Percentiles rank a stretch among this genome's conserved stretches.
Conservation (phyloP, 2,888 invertebrate genomes). For the Apotomis betuletana region DNA sequence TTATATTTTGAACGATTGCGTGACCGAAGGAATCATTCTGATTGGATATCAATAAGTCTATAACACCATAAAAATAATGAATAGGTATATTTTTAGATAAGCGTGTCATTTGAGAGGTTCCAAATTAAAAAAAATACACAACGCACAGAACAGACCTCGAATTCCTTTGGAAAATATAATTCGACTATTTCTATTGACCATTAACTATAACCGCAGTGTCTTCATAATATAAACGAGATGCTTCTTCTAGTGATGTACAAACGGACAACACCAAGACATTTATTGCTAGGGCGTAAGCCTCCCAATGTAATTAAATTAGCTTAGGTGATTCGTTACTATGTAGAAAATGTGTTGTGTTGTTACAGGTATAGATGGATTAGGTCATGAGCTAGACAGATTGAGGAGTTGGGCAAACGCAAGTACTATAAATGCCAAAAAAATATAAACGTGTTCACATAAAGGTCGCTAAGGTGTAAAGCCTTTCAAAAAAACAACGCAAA, state of each 20-base stretch:
- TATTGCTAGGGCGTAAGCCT: slow-evolving; percentile 43
- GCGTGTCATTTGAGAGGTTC: too few species aligned
- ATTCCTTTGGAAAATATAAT: background rate
- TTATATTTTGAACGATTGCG: too few species aligned
- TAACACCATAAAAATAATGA: too few species aligned
- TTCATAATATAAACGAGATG: slow-evolving; percentile 8
- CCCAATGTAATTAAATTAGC: slow-evolving; percentile 47
- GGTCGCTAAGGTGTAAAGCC: too few species aligned
- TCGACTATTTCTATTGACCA: background rate
- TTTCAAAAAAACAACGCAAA: too few species aligned
- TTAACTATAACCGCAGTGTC: slow-evolving; percentile 21
- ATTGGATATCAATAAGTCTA: too few species aligned
- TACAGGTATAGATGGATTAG: slow-evolving; percentile 34
- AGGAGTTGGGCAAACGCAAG: slow-evolving; percentile 21
- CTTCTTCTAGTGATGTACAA: slow-evolving; percentile 28
- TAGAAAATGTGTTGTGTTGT: slow-evolving; percentile 39
- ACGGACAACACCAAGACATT: slow-evolving; percentile 32
- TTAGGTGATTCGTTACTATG: slow-evolving; percentile 45
- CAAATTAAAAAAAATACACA: background rate
- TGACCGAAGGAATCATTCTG: too few species aligned
- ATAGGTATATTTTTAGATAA: too few species aligned
- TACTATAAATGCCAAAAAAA: background rate
- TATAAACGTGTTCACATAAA: too few species aligned
- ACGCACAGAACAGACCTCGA: background rate
- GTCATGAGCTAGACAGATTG: slow-evolving; percentile 11